These are phyloP conservation scores for Vipera ursinii DNA, from an alignment of 2,797 vertebrate genomes.

Conservation along the genomic window DNA sequence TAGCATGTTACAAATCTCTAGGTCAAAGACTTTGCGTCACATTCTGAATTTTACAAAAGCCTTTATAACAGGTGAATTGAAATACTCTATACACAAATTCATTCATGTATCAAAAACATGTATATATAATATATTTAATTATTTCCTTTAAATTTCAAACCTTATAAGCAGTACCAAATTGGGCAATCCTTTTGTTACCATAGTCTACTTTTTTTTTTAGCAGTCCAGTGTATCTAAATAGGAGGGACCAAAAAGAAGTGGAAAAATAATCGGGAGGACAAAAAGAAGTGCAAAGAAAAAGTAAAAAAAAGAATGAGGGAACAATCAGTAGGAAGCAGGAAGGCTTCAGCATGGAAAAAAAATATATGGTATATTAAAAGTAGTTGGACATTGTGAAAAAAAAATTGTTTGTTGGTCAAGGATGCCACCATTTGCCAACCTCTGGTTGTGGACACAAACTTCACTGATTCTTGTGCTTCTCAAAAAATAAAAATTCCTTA, in stretches of 20 bases:
- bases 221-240: not conserved
- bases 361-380: not conserved
- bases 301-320: not conserved
- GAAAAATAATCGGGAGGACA: not conserved
- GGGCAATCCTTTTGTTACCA: not conserved
- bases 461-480: not conserved
- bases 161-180: not conserved
- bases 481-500: too few relatives aligned
- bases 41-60: not conserved
- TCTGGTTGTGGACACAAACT: not conserved
- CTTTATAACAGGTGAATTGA: not conserved
- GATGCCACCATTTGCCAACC: not conserved
- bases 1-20: not conserved
- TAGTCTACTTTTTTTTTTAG: not conserved
- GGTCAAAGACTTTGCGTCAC: not conserved
- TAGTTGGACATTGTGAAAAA: not conserved
- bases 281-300: not conserved
- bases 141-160: not conserved
- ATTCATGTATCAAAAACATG: not conserved
- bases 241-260: not conserved
- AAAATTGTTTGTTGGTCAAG: not conserved
- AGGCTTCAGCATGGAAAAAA: not conserved
- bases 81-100: not conserved
- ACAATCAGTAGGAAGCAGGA: not conserved
- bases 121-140: not conserved